A percentile compares a stretch with the other conserved stretches of the same genome.
These are phyloP conservation scores for Oligia fasciuncula DNA, from an alignment of 2,888 invertebrate genomes.

Conservation along the genomic window DNA sequence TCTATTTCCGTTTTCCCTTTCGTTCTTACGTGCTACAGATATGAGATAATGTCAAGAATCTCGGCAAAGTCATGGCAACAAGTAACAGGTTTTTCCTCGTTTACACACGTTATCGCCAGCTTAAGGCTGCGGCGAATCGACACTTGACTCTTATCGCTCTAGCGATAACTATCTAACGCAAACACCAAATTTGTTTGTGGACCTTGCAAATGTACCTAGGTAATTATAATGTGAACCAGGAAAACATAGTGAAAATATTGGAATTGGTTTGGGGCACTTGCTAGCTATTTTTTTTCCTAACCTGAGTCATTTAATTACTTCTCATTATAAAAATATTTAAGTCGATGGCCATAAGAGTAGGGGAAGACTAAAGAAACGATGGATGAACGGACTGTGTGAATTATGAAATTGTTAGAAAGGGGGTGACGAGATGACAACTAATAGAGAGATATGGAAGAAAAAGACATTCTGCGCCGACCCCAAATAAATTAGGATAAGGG, in stretches of 20 bases:
- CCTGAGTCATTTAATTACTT: neutral
- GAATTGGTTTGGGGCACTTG: neutral
- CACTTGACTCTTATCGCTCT: conserved; percentile 44
- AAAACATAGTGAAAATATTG: conserved; percentile 3
- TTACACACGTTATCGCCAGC: conserved; percentile 25
- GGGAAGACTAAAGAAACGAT: too few species aligned
- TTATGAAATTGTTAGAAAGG: too few species aligned
- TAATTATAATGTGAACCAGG: conserved; percentile 1
- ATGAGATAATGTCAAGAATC: conserved; percentile 19
- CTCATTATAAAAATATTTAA: neutral
- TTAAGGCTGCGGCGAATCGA: conserved; percentile 13
- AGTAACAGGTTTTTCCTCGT: conserved; percentile 9
- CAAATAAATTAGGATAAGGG: too few species aligned
- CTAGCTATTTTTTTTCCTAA: too few species aligned
- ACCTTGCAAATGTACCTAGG: conserved; percentile 26
- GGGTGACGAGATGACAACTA: too few species aligned
- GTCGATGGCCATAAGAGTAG: too few species aligned
- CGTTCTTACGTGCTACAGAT: conserved; percentile 1
- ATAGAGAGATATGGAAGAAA: too few species aligned
- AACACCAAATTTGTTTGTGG: conserved; percentile 40
- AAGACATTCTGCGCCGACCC: too few species aligned
- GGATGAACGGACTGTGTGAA: too few species aligned
- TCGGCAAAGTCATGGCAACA: conserved; percentile 19
- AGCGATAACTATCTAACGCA: conserved; percentile 30
- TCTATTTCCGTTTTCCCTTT: conserved; percentile 20